Conservation (phyloP, 2,797 vertebrate genomes). For the Morus bassanus region DNA sequence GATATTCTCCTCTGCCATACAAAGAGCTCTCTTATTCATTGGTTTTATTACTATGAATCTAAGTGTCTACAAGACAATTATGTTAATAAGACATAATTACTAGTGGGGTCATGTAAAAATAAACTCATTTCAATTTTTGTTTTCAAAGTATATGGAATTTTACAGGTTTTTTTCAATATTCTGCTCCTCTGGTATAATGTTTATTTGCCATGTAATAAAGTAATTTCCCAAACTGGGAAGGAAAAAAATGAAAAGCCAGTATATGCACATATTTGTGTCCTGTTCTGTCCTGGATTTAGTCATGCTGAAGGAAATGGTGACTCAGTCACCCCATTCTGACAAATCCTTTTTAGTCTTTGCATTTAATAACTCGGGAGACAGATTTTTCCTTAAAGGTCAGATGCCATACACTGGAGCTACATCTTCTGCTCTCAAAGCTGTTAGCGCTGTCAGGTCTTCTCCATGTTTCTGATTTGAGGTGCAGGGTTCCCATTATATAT, state of each 20-base stretch:
- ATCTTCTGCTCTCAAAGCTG: not conserved
- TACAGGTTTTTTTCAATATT: not conserved
- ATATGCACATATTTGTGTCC: not conserved
- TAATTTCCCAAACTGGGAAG: not conserved
- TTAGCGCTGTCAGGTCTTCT: not conserved
- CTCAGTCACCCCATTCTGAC: slow-evolving; percentile 27
- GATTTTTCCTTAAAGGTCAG: slow-evolving; percentile 12
- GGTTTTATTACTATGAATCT: not conserved
- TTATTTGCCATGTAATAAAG: not conserved
- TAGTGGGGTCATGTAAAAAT: not conserved
- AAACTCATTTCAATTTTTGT: not conserved
- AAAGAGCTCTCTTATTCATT: not conserved
- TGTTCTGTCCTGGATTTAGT: not conserved
- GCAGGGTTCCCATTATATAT: not conserved
- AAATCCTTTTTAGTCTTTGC: not conserved
- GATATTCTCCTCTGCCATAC: not conserved
- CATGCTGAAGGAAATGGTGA: not conserved
- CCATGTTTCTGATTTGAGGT: not conserved
- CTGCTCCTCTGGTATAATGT: not conserved
- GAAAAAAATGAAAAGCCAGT: not conserved
- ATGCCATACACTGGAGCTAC: not conserved
- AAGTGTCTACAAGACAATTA: not conserved
- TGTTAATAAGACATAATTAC: not conserved
- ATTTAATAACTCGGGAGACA: not conserved
- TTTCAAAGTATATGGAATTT: not conserved